Evolutionary conservation across 2,113 vertebrate genomes (phyloP), one percentile per base, ranked within the genome.

Genomic region (Synchiropus splendidus): DNA sequence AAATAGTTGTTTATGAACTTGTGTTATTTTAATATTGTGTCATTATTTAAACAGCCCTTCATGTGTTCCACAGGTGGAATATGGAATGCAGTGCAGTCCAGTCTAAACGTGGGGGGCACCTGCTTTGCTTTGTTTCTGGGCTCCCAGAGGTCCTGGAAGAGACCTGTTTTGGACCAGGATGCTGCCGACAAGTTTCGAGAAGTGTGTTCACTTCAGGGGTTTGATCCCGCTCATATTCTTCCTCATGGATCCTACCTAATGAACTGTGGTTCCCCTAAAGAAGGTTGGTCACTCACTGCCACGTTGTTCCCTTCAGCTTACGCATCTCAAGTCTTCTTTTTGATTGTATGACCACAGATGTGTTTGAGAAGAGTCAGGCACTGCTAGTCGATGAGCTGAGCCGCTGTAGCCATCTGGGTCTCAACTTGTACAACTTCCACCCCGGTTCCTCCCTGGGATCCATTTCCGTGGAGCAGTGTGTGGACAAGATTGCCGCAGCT

Each of bases 221-320:
- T 83, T 27, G 57, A 83, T 14, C 61, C 82, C 1, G 51, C 52
- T 30, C 74, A 83, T 54, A 83, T 88, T 46, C 37, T 88, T 18
- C 86, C 86, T 8, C 86, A 88, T 18, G 85, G 86, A 12, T 86
- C 86, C 33, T 88, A 88, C 62, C 72, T 88, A 49, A 86, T 88
- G 83, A 88, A 88, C 71, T 85, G 85, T 38, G 86, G 86, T 12
- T 87, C 85, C 32, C 85, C 86, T 17, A 87, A 84, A 54, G 58
- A 78, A 11, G 86, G 86, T 88, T 34, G 14, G 70, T 70, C 16
- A 3, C 31, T 31, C 34, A 9, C 12, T 14, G 3, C 34, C 12
- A 12, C 27, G 21, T 27, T 4, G 21, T 4, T 27, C 21, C 4
- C 21, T 27, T 27, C 21, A 27, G 21, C 21, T 27, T 15, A 38